A percentile compares a stretch with the other conserved stretches of the same genome.
phyloP scores from a whole-genome alignment of 2,888 invertebrate species.

The Tetanocera ferruginea region DNA sequence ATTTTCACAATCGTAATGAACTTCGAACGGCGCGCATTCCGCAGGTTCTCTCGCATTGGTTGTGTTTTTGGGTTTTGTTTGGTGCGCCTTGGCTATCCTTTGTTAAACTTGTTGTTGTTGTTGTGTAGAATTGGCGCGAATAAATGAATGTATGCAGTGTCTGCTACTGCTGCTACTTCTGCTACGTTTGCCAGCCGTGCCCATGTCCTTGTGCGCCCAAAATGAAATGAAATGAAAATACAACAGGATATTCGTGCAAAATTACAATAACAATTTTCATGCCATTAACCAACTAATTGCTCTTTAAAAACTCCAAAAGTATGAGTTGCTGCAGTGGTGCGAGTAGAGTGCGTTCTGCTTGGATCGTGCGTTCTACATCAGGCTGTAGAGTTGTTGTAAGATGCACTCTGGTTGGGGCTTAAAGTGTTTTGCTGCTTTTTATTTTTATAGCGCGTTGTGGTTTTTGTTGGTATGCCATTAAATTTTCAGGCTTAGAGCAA shows the following conservation, averaged over 20 bases:
- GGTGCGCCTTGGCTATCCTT: not conserved
- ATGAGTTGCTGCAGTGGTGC: not conserved
- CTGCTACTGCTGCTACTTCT: not conserved
- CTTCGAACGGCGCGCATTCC: constrained; percentile 2
- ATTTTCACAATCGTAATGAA: constrained; percentile 23
- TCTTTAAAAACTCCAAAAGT: constrained; percentile 43
- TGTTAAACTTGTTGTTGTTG: not conserved
- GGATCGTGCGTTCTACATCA: not conserved
- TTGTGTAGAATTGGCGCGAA: not conserved
- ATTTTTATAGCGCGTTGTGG: too few species aligned
- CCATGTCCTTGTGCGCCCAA: constrained; percentile 1
- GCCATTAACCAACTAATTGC: constrained; percentile 51
- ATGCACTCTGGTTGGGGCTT: not conserved
- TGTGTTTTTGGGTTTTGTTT: not conserved
- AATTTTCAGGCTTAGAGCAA: too few species aligned
- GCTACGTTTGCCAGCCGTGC: not conserved
- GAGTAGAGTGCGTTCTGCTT: too few species aligned
- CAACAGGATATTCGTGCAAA: constrained; percentile 48
- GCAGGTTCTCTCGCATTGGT: not conserved
- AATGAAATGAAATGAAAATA: constrained; percentile 27
- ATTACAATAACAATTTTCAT: constrained; percentile 51
- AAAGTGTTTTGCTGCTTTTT: not conserved
- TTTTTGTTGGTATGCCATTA: too few species aligned
- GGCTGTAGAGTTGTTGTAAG: not conserved
- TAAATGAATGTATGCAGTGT: not conserved